Base-by-base conservation (phyloP, 2,888 invertebrate species). In the Isotomurus palustris region DNA sequence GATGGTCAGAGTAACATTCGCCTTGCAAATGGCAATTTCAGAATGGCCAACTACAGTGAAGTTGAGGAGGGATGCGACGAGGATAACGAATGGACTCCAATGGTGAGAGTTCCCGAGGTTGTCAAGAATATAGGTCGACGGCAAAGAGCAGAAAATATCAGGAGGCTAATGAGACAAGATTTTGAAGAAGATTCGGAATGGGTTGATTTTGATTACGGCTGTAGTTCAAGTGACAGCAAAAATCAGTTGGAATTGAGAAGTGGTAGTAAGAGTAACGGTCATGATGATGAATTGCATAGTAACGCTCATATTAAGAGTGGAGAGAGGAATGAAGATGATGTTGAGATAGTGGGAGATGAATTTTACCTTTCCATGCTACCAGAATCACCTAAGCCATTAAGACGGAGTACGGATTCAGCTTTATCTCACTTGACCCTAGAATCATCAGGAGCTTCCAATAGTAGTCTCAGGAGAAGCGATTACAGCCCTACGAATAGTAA, bases 281-380 rank as follows among this genome's bases (percentile, higher is more conserved):
- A n/a, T n/a, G n/a, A n/a, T 45, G 54, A 56, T 45, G 44, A 56
- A 51, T 51, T 45, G 21, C 44, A 44, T 21, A 12, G 21, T n/a
- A 36, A 24, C 28, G n/a, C 28, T 44, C 19, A 29, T 38, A 36
- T 12, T 45, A 17, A 35, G n/a, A 27, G 35, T 25, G 47, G 53
- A 28, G 47, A 22, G 28, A 44, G 44, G 47, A 38, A 38, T 6
- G 62, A 60, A 48, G 60, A 41, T 38, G 64, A 62, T 38, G 56
- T 54, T 35, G 67, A 67, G 41, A 60, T 62, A 54, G 58, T 59
- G 38, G 65, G 62, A 44, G 65, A 67, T 50, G 69, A 67, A 36
- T 69, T 69, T 62, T 68, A 64, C 35, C 62, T 68, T 19, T 47
- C 62, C 14, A 68, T 68, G 68, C 45, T 66, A 25, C 58, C 58